Percentiles rank a stretch among this genome's conserved stretches.
phyloP scores from a whole-genome alignment of 1,140 invertebrate species.

The Aculops lycopersici region DNA sequence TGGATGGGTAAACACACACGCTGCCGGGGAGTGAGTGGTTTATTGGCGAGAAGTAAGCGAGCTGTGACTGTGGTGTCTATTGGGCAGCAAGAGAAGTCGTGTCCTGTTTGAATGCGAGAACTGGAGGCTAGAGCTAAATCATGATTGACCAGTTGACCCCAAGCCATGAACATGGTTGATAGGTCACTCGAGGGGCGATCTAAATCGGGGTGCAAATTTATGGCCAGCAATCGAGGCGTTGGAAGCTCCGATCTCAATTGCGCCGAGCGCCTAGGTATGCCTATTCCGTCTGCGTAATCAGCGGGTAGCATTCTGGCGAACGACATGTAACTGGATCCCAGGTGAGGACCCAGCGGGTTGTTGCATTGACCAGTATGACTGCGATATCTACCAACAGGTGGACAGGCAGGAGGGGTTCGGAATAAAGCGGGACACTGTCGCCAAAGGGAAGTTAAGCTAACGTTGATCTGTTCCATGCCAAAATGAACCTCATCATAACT shows the following conservation, averaged over 20 bases:
- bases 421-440: constrained; percentile 53
- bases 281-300: constrained; percentile 8
- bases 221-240: constrained; percentile 22
- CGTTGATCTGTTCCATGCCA: constrained; percentile 48
- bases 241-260: constrained; percentile 12
- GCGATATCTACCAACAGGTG: constrained; percentile 15
- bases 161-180: constrained; percentile 34
- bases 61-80: neutral
- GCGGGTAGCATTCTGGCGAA: constrained; percentile 19
- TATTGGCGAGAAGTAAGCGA: constrained; percentile 1
- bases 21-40: constrained; percentile 25
- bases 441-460: constrained; percentile 41
- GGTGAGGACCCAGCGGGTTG: constrained; percentile 51
- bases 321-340: constrained; percentile 48
- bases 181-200: constrained; percentile 12
- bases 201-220: constrained; percentile 13
- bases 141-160: constrained; percentile 46
- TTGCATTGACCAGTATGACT: constrained; percentile 59
- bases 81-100: constrained; percentile 17
- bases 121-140: constrained; percentile 23
- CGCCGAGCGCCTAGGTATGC: constrained; percentile 4
- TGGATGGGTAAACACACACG: constrained; percentile 52
- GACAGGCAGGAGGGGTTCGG: constrained; percentile 17
- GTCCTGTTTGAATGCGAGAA: too few species aligned
- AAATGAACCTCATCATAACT: constrained; percentile 52